A percentile compares a stretch with the other conserved stretches of the same genome.
These are phyloP conservation scores for Nemotelus nigrinus DNA, from an alignment of 2,888 invertebrate genomes.

Conservation along the genomic window DNA sequence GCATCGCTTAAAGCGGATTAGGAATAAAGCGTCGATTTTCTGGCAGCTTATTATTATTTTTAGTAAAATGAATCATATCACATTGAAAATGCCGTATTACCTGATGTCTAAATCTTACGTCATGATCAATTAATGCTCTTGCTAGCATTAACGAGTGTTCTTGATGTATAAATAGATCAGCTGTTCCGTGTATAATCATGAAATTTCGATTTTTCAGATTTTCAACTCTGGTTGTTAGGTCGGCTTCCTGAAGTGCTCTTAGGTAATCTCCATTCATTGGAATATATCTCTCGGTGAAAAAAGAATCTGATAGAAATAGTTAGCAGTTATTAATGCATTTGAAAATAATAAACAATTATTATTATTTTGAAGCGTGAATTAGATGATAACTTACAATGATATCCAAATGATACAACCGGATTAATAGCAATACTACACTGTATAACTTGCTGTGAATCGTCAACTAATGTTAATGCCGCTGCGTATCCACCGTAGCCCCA, in stretches of 20 bases:
- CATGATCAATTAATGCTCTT: constrained; percentile 81
- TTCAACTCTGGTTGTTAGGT: constrained; percentile 81
- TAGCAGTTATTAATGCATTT: not conserved
- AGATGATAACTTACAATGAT: constrained; percentile 71
- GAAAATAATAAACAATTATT: not conserved
- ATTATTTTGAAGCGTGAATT: not conserved
- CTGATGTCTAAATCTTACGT: constrained; percentile 85
- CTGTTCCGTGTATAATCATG: constrained; percentile 82
- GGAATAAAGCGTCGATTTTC: too few species aligned
- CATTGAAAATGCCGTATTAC: constrained; percentile 64
- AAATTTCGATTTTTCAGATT: constrained; percentile 77
- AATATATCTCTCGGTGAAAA: constrained; percentile 90
- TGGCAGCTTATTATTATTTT: too few species aligned
- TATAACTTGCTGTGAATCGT: constrained; percentile 79
- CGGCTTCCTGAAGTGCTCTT: constrained; percentile 78
- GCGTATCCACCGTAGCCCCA: constrained; percentile 89
- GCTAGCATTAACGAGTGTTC: constrained; percentile 88
- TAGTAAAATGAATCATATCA: too few species aligned
- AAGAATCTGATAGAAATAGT: constrained; percentile 72
- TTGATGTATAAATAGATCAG: constrained; percentile 86
- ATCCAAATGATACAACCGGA: constrained; percentile 85
- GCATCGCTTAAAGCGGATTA: too few species aligned
- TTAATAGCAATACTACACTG: constrained; percentile 87
- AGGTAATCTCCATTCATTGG: constrained; percentile 78
- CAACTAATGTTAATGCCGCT: constrained; percentile 80